Evolutionary conservation across 2,888 invertebrate genomes (phyloP), one percentile per base, ranked within the genome.

Genomic region (Pammene aurita): DNA sequence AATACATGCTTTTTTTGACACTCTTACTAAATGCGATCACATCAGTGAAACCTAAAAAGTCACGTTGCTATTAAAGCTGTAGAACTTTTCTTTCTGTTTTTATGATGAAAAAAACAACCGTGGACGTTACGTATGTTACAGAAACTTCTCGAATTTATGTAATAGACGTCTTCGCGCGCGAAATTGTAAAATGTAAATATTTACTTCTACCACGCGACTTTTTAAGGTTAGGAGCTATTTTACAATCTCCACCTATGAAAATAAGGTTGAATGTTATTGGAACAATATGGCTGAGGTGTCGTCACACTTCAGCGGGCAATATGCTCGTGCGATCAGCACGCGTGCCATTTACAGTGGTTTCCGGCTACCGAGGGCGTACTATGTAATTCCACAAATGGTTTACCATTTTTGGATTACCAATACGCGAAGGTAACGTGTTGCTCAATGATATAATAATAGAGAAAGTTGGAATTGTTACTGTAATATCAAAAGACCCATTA

Each of bases 271-370:
- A 26, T 46, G 2, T 55, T 9, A 38, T 26, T 13, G 6, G n/a
- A 6, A 14, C 26, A 69, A 52, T 74, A 74, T 70, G 68, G 48
- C 67, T 69, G 67, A 66, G 68, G 73, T 81, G 83, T 83, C 82
- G 84, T 78, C 78, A 80, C 73, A 79, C 76, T 74, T 80, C 73
- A 72, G 77, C 76, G 73, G 38, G 41, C 26, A 41, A 78, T 79
- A 82, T 78, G 66, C 79, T 80, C 61, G 76, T 75, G 71, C 74
- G 79, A 74, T 77, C 74, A 80, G 79, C 83, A 75, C 74, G 80
- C 80, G 75, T 78, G 79, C 66, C 44, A 57, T 57, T 61, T 66
- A 66, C 61, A 67, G 66, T 69, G 62, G 13, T 74, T 78, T 76
- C 76, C 78, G 75, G 74, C 70, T 60, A 52, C 54, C 52, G 63